A percentile compares a stretch with the other conserved stretches of the same genome.
phyloP scores from a whole-genome alignment of 2,888 invertebrate species.

The Agrochola lychnidis region DNA sequence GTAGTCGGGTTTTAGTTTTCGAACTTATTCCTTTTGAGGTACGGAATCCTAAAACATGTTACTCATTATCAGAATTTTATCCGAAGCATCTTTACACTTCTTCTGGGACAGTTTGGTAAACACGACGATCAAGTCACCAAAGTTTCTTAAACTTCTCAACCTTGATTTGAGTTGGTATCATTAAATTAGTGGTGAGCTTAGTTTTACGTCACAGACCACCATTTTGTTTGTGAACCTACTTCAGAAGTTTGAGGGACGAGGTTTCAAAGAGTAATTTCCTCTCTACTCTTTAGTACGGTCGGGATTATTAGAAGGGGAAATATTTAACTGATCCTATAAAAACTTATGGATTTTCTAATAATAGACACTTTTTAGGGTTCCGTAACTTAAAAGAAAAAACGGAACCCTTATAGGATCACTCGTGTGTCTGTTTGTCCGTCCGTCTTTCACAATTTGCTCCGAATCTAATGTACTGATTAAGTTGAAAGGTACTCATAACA shows the following conservation, averaged over 20 bases:
- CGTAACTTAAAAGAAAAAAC: too few relatives aligned
- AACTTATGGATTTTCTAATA: background rate
- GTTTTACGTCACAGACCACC: slow-evolving; percentile 39
- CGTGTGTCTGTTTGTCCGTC: too few relatives aligned
- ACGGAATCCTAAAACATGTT: background rate
- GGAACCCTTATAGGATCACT: too few relatives aligned
- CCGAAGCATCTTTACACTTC: background rate
- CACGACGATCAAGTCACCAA: background rate
- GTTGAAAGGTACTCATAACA: too few relatives aligned
- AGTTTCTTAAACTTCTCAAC: slow-evolving; percentile 23
- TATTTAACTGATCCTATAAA: background rate
- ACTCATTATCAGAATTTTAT: background rate
- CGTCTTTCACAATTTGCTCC: too few relatives aligned
- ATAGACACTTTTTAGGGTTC: background rate
- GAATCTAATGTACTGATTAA: too few relatives aligned
- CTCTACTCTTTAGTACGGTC: slow-evolving; percentile 25
- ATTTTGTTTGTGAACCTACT: slow-evolving; percentile 52
- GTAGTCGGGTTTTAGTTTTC: too few relatives aligned
- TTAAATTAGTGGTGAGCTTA: slow-evolving; percentile 57
- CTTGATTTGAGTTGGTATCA: slow-evolving; percentile 42
- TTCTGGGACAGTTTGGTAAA: background rate
- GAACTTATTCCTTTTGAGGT: too few relatives aligned
- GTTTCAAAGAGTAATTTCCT: slow-evolving; percentile 48
- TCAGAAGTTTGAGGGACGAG: slow-evolving; percentile 45
- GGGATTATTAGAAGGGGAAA: background rate